A percentile compares a stretch with the other conserved stretches of the same genome.
Evolutionary conservation across 2,113 vertebrate genomes (phyloP).

Genomic region (Plestiodon gilberti): DNA sequence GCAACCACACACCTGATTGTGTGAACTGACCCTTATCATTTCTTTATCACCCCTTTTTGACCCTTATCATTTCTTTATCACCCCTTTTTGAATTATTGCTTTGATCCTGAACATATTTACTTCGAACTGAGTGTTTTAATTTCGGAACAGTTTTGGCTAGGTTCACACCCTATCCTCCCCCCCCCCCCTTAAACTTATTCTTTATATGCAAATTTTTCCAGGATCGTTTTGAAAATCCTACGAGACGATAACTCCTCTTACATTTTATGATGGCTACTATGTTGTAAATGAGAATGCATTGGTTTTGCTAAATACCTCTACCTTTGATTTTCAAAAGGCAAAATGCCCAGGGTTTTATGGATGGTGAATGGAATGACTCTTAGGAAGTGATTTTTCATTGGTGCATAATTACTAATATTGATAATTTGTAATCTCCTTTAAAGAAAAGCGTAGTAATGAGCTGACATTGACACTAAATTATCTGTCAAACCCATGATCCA

Average conservation of each 20-base stretch:
- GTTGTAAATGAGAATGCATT: slow-evolving; percentile 5
- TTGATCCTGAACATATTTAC: neutral
- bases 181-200: neutral
- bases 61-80: neutral
- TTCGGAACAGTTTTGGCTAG: neutral
- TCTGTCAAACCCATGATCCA: slow-evolving; percentile 21
- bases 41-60: neutral
- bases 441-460: slow-evolving; percentile 22
- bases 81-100: neutral
- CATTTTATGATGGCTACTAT: neutral
- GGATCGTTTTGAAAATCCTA: neutral
- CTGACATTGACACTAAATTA: slow-evolving; percentile 26
- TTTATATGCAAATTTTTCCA: neutral
- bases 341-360: slow-evolving; percentile 5
- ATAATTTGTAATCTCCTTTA: slow-evolving; percentile 7
- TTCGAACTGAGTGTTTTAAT: neutral
- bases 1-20: neutral
- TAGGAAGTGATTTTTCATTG: slow-evolving; percentile 45
- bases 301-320: slow-evolving; percentile 22
- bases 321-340: slow-evolving; percentile 2
- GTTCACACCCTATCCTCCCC: neutral
- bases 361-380: slow-evolving; percentile 27
- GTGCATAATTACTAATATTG: slow-evolving; percentile 38
- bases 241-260: neutral
- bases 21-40: neutral